Evolutionary conservation across 2,888 invertebrate species (phyloP), one percentile per base, ranked within the genome.

Genomic region (Papilio gigon): DNA sequence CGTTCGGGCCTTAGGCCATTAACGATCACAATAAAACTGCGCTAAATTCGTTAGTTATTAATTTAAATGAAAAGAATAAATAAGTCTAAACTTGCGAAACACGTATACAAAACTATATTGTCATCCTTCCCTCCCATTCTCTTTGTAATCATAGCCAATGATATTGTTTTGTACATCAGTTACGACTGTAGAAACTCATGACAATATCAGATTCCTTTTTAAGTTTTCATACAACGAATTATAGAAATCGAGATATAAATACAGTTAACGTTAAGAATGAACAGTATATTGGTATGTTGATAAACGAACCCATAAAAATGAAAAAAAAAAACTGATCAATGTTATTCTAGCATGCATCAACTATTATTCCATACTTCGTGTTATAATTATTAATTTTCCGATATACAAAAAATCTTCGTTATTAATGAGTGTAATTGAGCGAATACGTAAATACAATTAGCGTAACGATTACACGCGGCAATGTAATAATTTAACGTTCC

Each of bases 351-450:
- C 20, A 4, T 47, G 14, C 4, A 33, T 12, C 20, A 5, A 20
- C 27, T 44, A 9, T 4, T 35, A 44, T 11, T 27, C 5, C 6
- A 40, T 27, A 53, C 25, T 22, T n/a, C 14, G 37, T 44, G 14
- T 59, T 17, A 22, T 22, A 1, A 37, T n/a, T 27, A 58, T 58
- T 33, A 30, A 22, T 20, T n/a, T 27, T n/a, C 12, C 5, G 42
- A 33, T 40, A 8, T 12, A 22, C 1, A n/a, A 30, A 40, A 65
- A 37, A 25, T 27, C 9, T 37, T 22, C 6, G n/a, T 37, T 37
- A 50, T 50, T 60, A 60, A 50, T 61, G 40, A 11, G 9, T 17
- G 6, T 50, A 66, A 66, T 66, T 50, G 12, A 60, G 30, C 40
- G 4, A 30, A 42, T 59, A 35, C 25, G 22, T 47, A 11, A 22